Evolutionary conservation across 2,888 invertebrate genomes (phyloP).

Genomic region (Catocala sponsa): DNA sequence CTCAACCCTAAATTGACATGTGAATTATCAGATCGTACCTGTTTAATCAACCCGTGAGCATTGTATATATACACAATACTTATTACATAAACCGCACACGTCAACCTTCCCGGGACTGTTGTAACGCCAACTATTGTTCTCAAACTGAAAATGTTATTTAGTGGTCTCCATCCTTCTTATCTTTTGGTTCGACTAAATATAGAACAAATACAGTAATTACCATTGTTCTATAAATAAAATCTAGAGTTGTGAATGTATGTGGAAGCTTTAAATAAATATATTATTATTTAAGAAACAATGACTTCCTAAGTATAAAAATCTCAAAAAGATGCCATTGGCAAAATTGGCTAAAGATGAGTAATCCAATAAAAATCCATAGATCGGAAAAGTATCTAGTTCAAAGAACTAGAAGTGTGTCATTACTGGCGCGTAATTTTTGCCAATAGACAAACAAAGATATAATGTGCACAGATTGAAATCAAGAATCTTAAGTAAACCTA

Average conservation of each 20-base stretch:
- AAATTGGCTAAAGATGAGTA: no score
- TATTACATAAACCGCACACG: slow-evolving; percentile 4
- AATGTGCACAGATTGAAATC: no score
- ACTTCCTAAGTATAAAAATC: no score
- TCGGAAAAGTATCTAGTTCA: no score
- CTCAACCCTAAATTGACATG: slow-evolving; percentile 21
- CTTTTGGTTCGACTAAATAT: slow-evolving; percentile 5
- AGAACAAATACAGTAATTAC: not conserved
- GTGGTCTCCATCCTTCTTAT: slow-evolving; percentile 3
- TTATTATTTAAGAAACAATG: no score
- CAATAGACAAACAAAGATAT: no score
- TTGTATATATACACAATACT: slow-evolving; percentile 13
- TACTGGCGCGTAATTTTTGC: no score
- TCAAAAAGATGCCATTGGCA: no score
- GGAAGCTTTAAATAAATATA: no score
- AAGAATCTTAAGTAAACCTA: no score
- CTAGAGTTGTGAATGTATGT: not conserved
- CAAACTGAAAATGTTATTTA: slow-evolving; percentile 16
- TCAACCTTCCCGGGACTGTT: slow-evolving; percentile 10
- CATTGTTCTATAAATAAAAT: not conserved
- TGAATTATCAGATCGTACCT: slow-evolving; percentile 28
- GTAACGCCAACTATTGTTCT: slow-evolving; percentile 13
- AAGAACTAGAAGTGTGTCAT: no score
- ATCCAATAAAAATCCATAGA: no score
- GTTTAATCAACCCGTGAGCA: slow-evolving; percentile 34